Evolutionary conservation across 2,888 invertebrate species (phyloP), one percentile per base, ranked within the genome.

Genomic region (Stenurella melanura): DNA sequence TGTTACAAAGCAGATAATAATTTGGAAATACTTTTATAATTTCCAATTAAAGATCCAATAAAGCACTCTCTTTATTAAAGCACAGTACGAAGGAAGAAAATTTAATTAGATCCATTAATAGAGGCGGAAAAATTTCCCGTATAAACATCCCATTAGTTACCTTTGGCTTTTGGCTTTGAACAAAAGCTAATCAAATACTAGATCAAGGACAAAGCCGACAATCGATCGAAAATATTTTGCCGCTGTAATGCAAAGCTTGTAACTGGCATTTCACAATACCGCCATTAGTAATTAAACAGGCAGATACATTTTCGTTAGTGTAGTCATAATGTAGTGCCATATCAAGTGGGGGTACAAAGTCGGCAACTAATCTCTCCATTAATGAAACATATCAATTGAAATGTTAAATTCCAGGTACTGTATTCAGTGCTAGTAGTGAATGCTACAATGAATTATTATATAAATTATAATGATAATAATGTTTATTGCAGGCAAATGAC

Each of bases 161-260:
- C 57, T 56, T 57, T 69, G 69, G 21, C 21, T 26, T 26, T 26
- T 26, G 21, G 69, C 57, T 69, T 54, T 69, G 69, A 58, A 69
- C 69, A 58, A 54, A 69, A 56, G 57, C 69, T 69, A 69, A 69
- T 69, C 58, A 57, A 69, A 69, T 69, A 69, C 69, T 69, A 69
- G 69, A 69, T 69, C 69, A 69, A 69, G 69, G 69, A 57, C 69
- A 56, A 30, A 38, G 58, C 30, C 34, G 17, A 34, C 7, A 61
- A 61, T 61, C 61, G 34, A 61, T 61, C 26, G n/a, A 30, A 61
- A 58, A 61, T n/a, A 30, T n/a, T 58, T 58, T 30, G 61, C 30
- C n/a, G 61, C 17, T 30, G 61, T 34, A 34, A 61, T 61, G 21
- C 61, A 61, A 60, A 69, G 69, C 69, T 56, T 57, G 69, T 34